Conservation (phyloP, 2,113 vertebrate genomes). For the Coptodon rendalli region DNA sequence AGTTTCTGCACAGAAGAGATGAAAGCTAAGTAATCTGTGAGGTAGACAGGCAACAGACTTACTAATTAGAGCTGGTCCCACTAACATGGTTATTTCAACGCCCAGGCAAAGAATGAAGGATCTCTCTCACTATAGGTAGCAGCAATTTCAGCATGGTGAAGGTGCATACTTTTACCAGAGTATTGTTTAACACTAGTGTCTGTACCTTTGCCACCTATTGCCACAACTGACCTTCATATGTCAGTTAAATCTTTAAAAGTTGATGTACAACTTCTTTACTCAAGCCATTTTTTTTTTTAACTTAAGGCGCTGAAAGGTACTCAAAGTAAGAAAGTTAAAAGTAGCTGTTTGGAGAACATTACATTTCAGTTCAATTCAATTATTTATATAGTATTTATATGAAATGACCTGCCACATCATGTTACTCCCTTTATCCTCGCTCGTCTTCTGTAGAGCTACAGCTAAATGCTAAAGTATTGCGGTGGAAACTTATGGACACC, state of each 20-base stretch:
- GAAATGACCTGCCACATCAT: not conserved
- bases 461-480: not conserved
- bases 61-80: not conserved
- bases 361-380: not conserved
- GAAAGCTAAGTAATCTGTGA: not conserved
- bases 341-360: not conserved
- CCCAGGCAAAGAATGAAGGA: not conserved
- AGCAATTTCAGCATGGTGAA: not conserved
- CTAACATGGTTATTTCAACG: not conserved
- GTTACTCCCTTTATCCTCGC: not conserved
- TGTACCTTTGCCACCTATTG: no score
- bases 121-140: not conserved
- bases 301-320: not conserved
- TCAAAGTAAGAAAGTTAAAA: not conserved
- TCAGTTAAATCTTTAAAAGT: not conserved
- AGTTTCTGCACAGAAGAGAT: not conserved
- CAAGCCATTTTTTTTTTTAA: not conserved
- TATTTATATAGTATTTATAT: not conserved
- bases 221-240: no score
- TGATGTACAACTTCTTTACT: not conserved
- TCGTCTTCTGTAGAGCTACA: not conserved
- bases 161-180: not conserved
- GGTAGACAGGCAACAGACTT: not conserved
- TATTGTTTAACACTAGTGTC: no score
- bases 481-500: not conserved